These are phyloP conservation scores for Neolamprologus sp. DNA, from an alignment of 2,113 vertebrate genomes.

Conservation along the genomic window DNA sequence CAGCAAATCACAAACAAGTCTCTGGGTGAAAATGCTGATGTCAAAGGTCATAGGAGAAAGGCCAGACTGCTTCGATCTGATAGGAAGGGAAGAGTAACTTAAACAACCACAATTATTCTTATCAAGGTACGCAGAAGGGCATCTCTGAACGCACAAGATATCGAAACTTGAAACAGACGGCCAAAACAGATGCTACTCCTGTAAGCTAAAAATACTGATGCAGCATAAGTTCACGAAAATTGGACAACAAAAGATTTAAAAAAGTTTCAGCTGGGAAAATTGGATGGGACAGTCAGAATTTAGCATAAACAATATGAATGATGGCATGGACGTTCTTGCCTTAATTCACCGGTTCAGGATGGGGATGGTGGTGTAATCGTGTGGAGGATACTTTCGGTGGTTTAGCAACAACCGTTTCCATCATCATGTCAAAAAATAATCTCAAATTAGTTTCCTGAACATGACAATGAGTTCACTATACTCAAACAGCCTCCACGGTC, in stretches of 20 bases:
- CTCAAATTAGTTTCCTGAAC: neutral
- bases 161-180: neutral
- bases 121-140: fast-evolving
- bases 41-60: neutral
- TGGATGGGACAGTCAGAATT: neutral
- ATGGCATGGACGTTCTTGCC: neutral
- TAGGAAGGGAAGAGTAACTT: neutral
- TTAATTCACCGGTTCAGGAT: neutral
- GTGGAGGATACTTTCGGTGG: neutral
- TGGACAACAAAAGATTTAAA: neutral
- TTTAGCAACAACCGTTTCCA: neutral
- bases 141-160: neutral
- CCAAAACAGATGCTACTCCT: neutral
- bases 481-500: neutral
- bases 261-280: neutral
- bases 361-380: neutral
- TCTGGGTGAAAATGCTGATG: neutral
- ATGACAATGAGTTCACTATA: neutral
- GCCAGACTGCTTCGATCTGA: neutral
- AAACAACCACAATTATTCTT: neutral
- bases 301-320: neutral
- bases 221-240: fast-evolving
- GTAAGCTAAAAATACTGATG: neutral
- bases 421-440: neutral
- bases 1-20: neutral